Base-by-base conservation (phyloP, 2,888 invertebrate species). In the Epinotia nisella region DNA sequence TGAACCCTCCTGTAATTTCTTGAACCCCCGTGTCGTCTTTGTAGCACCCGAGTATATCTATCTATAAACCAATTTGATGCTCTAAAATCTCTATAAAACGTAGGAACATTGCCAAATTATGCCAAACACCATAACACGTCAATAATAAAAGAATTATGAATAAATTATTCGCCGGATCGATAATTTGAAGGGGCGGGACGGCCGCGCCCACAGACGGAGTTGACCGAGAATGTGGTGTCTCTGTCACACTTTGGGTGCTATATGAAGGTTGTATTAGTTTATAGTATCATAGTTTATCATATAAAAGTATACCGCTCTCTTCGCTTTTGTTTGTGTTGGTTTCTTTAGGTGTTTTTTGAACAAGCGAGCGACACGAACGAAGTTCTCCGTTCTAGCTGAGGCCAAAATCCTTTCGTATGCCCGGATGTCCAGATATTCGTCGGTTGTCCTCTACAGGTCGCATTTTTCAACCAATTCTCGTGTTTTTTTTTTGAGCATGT, bases 101-200 rank as follows among this genome's bases (percentile, higher is more conserved):
- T 17, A 15, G 24, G 49, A 41, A 73, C 64, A 69, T 39, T 64
- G 51, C 21, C n/a, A 58, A 73, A 69, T 64, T 69, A 68, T 64
- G 53, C 39, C 62, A 80, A 79, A 75, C 70, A 66, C 77, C 66
- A 45, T 78, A 77, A 77, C 79, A 79, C 80, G 80, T 80, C 80
- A 81, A 85, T 87, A 87, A 87, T 83, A 85, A 83, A 79, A 82
- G 82, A 87, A 88, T 86, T 91, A 90, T 92, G 91, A 91, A 92
- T 91, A 90, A 90, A 89, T 90, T 88, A 91, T 87, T 79, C 77
- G 73, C 74, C 75, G 69, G 75, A 90, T 92, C 92, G 88, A 91
- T 91, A 87, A 75, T 67, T 74, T 69, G 76, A 76, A 80, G 79
- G 77, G 91, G 91, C 91, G 91, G 90, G 90, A 84, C 77, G 53